Percentiles rank a stretch among this genome's conserved stretches.
These are phyloP conservation scores for Catharus minimus DNA, from an alignment of 2,113 vertebrate species.

Conservation along the genomic window DNA sequence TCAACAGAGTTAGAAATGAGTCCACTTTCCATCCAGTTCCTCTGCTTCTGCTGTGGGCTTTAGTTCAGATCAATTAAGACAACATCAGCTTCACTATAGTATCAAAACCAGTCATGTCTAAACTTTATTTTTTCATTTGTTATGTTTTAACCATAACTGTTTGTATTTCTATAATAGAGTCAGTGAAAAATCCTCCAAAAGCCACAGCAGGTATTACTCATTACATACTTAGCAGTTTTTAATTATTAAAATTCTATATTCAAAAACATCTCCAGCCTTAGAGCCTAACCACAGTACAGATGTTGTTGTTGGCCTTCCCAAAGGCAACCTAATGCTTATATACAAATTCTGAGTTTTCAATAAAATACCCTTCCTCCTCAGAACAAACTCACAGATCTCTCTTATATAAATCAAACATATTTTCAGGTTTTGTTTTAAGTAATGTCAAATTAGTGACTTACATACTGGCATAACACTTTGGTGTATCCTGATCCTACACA, in stretches of 20 bases:
- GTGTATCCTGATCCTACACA: not conserved
- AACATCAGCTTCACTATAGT: not conserved
- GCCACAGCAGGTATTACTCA: not conserved
- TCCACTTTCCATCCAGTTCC: not conserved
- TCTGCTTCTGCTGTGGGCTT: not conserved
- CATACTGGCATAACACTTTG: not conserved
- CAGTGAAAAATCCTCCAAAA: not conserved
- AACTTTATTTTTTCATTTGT: not conserved
- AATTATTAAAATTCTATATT: not conserved
- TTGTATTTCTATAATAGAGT: not conserved
- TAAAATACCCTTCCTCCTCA: not conserved
- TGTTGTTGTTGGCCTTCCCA: not conserved
- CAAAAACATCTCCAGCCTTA: not conserved
- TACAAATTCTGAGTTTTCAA: not conserved
- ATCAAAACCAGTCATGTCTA: not conserved
- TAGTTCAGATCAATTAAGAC: not conserved
- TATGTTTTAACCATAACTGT: not conserved
- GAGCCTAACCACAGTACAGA: not conserved
- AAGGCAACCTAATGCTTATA: not conserved
- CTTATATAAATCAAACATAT: not conserved
- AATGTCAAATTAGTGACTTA: constrained; percentile 6
- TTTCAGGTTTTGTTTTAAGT: not conserved
- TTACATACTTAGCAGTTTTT: not conserved
- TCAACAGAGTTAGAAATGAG: not conserved
- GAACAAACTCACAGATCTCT: not conserved